Conservation (phyloP, 2,797 vertebrate species). For the Sebastes hopkinsi region DNA sequence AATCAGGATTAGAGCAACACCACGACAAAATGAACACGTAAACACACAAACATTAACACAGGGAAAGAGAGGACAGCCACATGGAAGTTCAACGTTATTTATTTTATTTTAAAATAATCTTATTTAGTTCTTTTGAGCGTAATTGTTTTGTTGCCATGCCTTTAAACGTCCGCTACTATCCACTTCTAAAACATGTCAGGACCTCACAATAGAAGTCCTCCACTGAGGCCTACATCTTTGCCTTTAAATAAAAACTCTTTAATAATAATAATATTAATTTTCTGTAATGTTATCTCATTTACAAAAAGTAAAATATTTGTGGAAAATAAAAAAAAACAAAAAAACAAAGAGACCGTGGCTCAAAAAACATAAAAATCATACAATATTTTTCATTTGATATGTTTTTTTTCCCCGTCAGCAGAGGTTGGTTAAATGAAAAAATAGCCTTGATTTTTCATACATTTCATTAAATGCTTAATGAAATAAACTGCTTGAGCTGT, state of each 20-base stretch:
- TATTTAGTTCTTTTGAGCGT: slow-evolving; percentile 84
- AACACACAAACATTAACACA: slow-evolving; percentile 62
- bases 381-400: slow-evolving; percentile 64
- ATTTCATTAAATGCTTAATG: slow-evolving; percentile 49
- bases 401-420: slow-evolving; percentile 46
- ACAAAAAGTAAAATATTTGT: slow-evolving; percentile 85
- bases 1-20: slow-evolving; percentile 72
- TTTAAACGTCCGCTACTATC: slow-evolving; percentile 84
- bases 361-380: slow-evolving; percentile 78
- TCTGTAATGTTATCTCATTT: slow-evolving; percentile 91
- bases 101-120: slow-evolving; percentile 99
- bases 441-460: slow-evolving; percentile 50
- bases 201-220: slow-evolving; percentile 58
- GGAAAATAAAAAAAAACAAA: slow-evolving; percentile 40
- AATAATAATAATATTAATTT: slow-evolving; percentile 85
- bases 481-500: slow-evolving; percentile 40
- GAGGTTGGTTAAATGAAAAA: slow-evolving; percentile 50
- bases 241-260: slow-evolving; percentile 92
- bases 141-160: slow-evolving; percentile 91
- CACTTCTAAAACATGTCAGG: slow-evolving; percentile 79
- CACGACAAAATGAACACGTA: slow-evolving; percentile 66
- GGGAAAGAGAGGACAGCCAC: slow-evolving; percentile 83
- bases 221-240: slow-evolving; percentile 62
- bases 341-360: slow-evolving; percentile 77
- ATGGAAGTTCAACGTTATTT: slow-evolving; percentile 71